phyloP scores from a whole-genome alignment of 1,140 invertebrate species.

The Pseudomyrmex flavicornis region DNA sequence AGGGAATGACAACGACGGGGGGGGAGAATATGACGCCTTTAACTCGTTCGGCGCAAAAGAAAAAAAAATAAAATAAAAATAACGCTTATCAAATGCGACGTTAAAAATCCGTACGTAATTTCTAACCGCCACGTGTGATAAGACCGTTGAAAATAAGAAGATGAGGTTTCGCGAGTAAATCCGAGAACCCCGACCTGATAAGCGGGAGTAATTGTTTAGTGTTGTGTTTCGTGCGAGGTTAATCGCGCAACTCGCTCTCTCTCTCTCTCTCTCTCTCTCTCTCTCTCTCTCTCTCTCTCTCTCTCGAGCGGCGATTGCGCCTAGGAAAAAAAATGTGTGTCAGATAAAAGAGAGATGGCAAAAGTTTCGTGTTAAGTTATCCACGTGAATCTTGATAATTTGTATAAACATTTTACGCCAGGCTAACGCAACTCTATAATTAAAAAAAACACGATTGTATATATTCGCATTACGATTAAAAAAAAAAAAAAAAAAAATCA shows the following conservation, averaged over 20 bases:
- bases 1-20: conserved; percentile 17
- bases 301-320: conserved; percentile 3
- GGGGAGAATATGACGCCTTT: background rate
- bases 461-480: background rate
- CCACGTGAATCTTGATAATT: no score
- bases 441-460: background rate
- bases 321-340: background rate
- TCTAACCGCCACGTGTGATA: conserved; percentile 19
- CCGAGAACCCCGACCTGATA: conserved; percentile 33
- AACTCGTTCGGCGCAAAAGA: conserved; percentile 1
- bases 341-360: background rate
- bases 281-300: no score
- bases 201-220: conserved; percentile 46
- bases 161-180: conserved; percentile 21
- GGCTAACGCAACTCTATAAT: background rate
- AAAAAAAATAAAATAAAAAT: background rate
- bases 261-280: no score
- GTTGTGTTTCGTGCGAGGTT: conserved; percentile 4
- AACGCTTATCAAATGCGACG: conserved; percentile 15
- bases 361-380: background rate
- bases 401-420: no score
- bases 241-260: conserved; percentile 13
- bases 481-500: background rate
- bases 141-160: conserved; percentile 27
- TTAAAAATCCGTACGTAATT: conserved; percentile 19